phyloP scores from a whole-genome alignment of 1,140 invertebrate species.

The Aphelinus certus region DNA sequence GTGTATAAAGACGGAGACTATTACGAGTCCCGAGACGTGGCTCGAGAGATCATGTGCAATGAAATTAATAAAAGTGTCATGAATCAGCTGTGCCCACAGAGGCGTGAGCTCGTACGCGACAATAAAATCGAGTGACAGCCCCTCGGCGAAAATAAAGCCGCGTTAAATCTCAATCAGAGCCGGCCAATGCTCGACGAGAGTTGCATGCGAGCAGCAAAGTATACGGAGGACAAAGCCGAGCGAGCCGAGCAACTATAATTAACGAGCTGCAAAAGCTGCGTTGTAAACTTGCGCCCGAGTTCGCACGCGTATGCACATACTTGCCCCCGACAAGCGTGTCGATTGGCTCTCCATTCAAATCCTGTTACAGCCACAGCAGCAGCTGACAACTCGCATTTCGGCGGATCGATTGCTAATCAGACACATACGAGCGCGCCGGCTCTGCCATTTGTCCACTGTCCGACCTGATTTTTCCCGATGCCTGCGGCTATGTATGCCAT shows the following conservation, averaged over 20 bases:
- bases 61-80: background rate
- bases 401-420: too few species aligned
- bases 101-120: background rate
- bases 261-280: conserved; percentile 3
- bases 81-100: background rate
- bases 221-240: background rate
- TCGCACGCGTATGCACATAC: too few species aligned
- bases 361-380: too few species aligned
- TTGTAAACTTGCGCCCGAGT: background rate
- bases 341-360: too few species aligned
- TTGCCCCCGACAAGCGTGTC: too few species aligned
- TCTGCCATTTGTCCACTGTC: too few species aligned
- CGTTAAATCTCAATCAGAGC: conserved; percentile 17
- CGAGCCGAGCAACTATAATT: background rate
- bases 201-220: background rate
- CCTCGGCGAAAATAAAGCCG: conserved; percentile 10
- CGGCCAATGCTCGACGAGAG: background rate
- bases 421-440: too few species aligned
- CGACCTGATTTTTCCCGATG: too few species aligned
- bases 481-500: too few species aligned
- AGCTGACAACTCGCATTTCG: too few species aligned
- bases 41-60: background rate
- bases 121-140: background rate
- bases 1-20: background rate
- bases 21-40: too few species aligned